Evolutionary conservation across 2,797 vertebrate species (phyloP).

Genomic region (Myotis findleyi): DNA sequence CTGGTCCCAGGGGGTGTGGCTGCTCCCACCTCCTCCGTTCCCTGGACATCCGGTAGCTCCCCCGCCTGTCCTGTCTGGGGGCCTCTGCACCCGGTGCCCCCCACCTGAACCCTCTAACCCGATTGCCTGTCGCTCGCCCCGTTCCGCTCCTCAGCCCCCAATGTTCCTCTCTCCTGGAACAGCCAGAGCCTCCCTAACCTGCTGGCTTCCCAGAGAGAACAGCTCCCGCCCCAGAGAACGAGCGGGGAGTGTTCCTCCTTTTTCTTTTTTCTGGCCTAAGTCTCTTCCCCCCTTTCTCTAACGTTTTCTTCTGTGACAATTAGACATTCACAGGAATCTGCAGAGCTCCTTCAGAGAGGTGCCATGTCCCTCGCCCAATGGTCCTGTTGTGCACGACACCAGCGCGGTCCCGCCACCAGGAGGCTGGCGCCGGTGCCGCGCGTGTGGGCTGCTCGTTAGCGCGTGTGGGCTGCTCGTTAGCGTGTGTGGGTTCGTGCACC

Average conservation of each 20-base stretch:
- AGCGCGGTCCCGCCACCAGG: fast-evolving
- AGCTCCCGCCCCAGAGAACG: too few species aligned
- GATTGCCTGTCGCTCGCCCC: not conserved
- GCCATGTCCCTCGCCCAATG: too few species aligned
- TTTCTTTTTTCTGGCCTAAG: too few species aligned
- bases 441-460: fast-evolving
- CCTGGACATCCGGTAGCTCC: fast-evolving
- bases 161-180: not conserved
- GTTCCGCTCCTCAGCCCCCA: not conserved
- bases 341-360: too few species aligned
- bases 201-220: fast-evolving
- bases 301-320: too few species aligned
- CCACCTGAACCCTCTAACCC: not conserved
- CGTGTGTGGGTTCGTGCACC: not conserved
- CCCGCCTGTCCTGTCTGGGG: not conserved
- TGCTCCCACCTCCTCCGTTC: too few species aligned
- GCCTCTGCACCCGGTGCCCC: not conserved
- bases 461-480: fast-evolving
- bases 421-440: fast-evolving
- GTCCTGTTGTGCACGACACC: fast-evolving
- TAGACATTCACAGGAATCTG: too few species aligned
- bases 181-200: not conserved
- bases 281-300: too few species aligned
- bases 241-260: too few species aligned
- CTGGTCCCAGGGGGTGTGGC: fast-evolving